Base-by-base conservation (phyloP, 2,797 vertebrate species). In the Pseudochromis fuscus region DNA sequence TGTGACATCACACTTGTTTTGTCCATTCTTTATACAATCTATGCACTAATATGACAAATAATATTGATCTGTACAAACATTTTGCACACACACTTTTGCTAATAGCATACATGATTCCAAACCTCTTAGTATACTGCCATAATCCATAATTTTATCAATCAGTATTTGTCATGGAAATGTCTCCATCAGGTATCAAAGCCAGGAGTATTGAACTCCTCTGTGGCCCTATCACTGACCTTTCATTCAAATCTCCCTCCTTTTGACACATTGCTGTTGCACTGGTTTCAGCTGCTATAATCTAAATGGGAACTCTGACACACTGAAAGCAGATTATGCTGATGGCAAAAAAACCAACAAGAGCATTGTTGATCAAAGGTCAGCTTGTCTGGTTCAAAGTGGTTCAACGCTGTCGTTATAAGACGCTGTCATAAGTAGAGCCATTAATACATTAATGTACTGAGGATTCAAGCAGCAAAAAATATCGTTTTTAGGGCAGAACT, bases 381-480 rank as follows among this genome's bases (percentile, higher is more conserved):
- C 33, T 64, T 57, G 16, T 69, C 31, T 8, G 28, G 6, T 76
- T 61, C 11, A n/a, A 30, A 49, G 16, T 28, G 21, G 49, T 69
- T 72, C 48, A 23, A 30, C 24, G 46, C 31, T 66, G 64, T 72
- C 9, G 0, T 52, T 28, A 21, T 15, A 28, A 40, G 67, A 76
- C 33, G 25, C 21, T 45, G 59, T 49, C 61, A 53, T 8, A 56
- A 63, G 61, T 49, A 49, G 51, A 55, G 59, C 50, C 67, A 79
- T 83, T 27, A 86, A 86, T 77, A 56, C 18, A 79, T 81, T 72
- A n/a, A 86, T 79, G 58, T 42, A 5, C 52, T 10, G 38, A 63
- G 64, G 48, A 72, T 77, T 79, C 25, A 68, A 65, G 68, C 3
- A 1, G 60, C 5, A 70, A 61, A 78, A n/a, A 56, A 83, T 25